A percentile compares a stretch with the other conserved stretches of the same genome.
These are phyloP conservation scores for Acropora yongei DNA, from an alignment of 64 coral and sea anemone species.

Conservation along the genomic window DNA sequence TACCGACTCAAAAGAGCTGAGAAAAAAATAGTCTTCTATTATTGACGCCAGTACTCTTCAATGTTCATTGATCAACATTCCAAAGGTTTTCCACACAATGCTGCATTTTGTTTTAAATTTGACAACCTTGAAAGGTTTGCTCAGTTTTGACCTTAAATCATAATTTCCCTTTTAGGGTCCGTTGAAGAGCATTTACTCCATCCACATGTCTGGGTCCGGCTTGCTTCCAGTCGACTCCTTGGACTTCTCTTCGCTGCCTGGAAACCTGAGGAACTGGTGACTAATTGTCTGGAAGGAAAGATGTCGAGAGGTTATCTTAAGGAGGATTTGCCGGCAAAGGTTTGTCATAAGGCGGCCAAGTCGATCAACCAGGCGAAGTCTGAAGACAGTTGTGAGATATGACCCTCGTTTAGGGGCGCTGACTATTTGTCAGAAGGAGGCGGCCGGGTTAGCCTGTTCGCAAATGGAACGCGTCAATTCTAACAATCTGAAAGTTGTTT, in stretches of 20 bases:
- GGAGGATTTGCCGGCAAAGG: constrained; percentile 54
- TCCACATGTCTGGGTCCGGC: constrained; percentile 89
- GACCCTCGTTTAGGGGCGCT: no score
- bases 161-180: constrained; percentile 47
- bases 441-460: no score
- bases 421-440: no score
- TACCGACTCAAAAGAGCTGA: no score
- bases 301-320: constrained; percentile 37
- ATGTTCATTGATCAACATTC: no score
- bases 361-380: background rate
- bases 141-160: background rate
- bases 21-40: no score
- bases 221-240: constrained; percentile 74
- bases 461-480: no score
- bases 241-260: constrained; percentile 81
- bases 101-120: background rate
- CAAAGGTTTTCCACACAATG: no score
- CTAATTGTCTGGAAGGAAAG: constrained; percentile 1
- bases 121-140: background rate
- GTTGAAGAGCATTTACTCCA: constrained; percentile 72
- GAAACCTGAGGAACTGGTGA: constrained; percentile 70
- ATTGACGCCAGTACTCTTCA: no score
- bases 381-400: no score
- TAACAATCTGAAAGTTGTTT: no score
- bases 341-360: background rate